Base-by-base conservation (phyloP, 2,113 vertebrate genomes). In the Myotis yumanensis region DNA sequence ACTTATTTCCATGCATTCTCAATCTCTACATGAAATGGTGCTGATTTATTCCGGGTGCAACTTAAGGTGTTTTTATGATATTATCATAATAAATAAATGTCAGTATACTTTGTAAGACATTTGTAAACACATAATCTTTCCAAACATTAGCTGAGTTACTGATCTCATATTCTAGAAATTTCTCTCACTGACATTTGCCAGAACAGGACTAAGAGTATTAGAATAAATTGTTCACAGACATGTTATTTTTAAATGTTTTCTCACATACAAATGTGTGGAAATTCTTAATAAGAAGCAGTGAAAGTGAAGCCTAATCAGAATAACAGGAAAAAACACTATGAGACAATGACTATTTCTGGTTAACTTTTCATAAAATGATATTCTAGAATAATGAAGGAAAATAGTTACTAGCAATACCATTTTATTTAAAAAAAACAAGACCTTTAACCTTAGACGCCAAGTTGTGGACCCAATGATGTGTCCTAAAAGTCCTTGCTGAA, bases 241-340 rank as follows among this genome's bases (percentile, higher is more conserved):
- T 32, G 14, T 77, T 85, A 79, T 86, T 96, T 96, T 72, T 37
- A 95, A 95, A 35, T 66, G 7, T 76, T 85, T 83, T 90, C 22
- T 93, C 51, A 17, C 25, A 68, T 81, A 37, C 2, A 72, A 84
- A 73, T 59, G 20, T 80, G 25, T 83, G 20, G 43, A 68, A 81
- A 92, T 30, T 88, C 40, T 92, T 96, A 81, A 59, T 40, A 85
- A 94, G 18, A 72, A 57, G 3, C 35, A 22, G 20, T 18, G 15
- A 66, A 81, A 28, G 81, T 43, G 48, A 40, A 76, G 20, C 22
- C 57, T 66, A 40, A 66, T 12, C 72, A 54, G 57, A 85, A 72
- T 79, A 84, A 73, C n/a, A 79, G 32, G 20, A 23, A 90, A 46
- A 77, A 77, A 64, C 4, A 46, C 40, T 35, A n/a, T 79, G 32